Evolutionary conservation across 2,113 vertebrate species (phyloP).

Genomic region (Lasiurus cinereus): DNA sequence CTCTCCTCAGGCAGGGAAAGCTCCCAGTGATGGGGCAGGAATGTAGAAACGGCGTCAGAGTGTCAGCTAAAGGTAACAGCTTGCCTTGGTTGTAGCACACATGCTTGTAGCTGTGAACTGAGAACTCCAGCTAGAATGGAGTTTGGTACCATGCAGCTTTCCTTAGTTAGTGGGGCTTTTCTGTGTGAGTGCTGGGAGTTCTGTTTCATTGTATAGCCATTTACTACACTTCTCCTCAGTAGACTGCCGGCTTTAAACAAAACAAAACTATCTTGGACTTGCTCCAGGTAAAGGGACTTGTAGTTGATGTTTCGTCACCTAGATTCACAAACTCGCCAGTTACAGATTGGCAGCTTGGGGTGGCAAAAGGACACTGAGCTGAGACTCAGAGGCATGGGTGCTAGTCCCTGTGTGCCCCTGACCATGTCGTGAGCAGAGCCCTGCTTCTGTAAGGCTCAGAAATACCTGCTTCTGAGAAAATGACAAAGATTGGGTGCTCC

Average conservation of each 20-base stretch:
- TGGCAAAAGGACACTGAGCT: background rate
- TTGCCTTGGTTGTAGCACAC: background rate
- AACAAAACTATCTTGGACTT: background rate
- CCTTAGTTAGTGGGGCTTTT: background rate
- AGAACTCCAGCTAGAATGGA: no score
- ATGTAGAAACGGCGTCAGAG: background rate
- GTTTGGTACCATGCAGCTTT: no score
- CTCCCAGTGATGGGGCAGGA: background rate
- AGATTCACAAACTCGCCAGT: background rate
- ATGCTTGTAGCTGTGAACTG: background rate
- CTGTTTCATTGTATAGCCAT: background rate
- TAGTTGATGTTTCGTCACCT: background rate
- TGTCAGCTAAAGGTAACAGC: background rate
- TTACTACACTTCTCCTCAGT: background rate
- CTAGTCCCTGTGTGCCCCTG: background rate
- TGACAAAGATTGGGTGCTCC: background rate
- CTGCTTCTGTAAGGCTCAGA: background rate
- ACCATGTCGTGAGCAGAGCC: background rate
- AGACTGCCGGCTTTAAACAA: background rate
- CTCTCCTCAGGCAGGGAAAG: background rate
- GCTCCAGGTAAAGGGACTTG: background rate
- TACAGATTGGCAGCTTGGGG: background rate
- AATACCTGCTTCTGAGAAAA: background rate
- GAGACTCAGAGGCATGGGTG: background rate
- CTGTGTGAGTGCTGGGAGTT: background rate